Conservation (phyloP, 2,797 vertebrate species). For the Remorina albescens region DNA sequence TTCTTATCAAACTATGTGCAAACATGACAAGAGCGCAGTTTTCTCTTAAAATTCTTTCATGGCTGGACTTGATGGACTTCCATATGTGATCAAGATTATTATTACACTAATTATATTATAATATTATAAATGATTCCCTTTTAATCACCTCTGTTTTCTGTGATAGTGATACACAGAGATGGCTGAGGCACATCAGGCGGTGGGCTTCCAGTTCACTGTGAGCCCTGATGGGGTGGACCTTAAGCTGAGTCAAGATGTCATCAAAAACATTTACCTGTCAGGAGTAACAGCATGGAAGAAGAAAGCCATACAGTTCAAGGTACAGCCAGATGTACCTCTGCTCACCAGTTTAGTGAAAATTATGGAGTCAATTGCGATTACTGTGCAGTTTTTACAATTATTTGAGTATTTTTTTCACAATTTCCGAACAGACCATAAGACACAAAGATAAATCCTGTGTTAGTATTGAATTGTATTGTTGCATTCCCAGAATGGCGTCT, state of each 20-base stretch:
- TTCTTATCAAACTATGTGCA: slow-evolving; percentile 23
- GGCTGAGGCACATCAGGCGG: slow-evolving; percentile 97
- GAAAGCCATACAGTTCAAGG: slow-evolving; percentile 90
- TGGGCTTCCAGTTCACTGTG: slow-evolving; percentile 97
- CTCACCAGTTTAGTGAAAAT: not conserved
- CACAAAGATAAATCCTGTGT: not conserved
- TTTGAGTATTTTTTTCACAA: not conserved
- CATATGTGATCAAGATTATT: not conserved
- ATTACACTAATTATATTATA: no score
- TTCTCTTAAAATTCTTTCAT: no score
- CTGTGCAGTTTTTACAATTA: not conserved
- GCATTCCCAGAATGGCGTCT: slow-evolving; percentile 88
- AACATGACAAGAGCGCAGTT: slow-evolving; percentile 2
- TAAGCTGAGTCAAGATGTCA: slow-evolving; percentile 90
- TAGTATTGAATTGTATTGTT: not conserved
- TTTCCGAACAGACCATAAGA: not conserved
- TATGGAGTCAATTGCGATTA: not conserved
- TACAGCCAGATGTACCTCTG: slow-evolving; percentile 40
- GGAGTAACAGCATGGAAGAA: slow-evolving; percentile 93
- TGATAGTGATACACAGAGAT: slow-evolving; percentile 73
- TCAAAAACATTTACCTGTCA: slow-evolving; percentile 91
- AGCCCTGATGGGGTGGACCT: slow-evolving; percentile 92
- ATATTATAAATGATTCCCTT: not conserved
- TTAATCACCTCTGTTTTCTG: not conserved
- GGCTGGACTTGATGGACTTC: no score